phyloP scores from a whole-genome alignment of 64 coral and sea anemone species.

The Montipora capricornis region DNA sequence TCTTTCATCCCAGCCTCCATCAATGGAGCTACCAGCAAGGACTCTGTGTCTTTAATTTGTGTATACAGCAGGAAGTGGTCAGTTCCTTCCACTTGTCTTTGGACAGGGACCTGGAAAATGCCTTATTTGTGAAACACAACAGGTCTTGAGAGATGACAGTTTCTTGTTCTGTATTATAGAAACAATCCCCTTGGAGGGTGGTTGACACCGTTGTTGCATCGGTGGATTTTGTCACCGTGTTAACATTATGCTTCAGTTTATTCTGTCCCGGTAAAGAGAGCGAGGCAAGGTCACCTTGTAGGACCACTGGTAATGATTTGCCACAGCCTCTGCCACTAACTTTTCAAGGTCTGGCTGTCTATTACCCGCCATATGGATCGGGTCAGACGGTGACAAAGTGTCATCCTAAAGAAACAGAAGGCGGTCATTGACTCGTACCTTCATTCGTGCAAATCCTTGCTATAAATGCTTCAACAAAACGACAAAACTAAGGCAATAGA shows the following conservation, averaged over 20 bases:
- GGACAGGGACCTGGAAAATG: background rate
- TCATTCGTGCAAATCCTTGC: too few relatives aligned
- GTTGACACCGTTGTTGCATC: background rate
- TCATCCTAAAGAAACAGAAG: background rate
- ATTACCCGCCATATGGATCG: background rate
- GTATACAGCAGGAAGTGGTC: background rate
- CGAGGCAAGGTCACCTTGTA: background rate
- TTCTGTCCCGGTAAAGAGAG: background rate
- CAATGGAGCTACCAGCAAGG: background rate
- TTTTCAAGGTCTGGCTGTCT: background rate
- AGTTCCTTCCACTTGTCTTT: background rate
- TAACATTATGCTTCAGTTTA: too few relatives aligned
- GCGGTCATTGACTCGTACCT: background rate
- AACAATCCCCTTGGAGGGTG: background rate
- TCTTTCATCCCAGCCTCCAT: conserved; percentile 28
- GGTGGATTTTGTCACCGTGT: background rate
- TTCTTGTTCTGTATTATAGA: background rate
- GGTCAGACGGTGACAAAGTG: background rate
- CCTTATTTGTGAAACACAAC: background rate
- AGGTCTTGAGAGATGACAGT: background rate
- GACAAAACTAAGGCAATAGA: too few relatives aligned
- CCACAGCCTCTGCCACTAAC: background rate
- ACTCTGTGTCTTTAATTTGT: background rate
- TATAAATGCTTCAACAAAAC: too few relatives aligned
- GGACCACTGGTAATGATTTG: background rate